Evolutionary conservation across 2,113 vertebrate species (phyloP), one percentile per base, ranked within the genome.

Genomic region (Bos indicus): DNA sequence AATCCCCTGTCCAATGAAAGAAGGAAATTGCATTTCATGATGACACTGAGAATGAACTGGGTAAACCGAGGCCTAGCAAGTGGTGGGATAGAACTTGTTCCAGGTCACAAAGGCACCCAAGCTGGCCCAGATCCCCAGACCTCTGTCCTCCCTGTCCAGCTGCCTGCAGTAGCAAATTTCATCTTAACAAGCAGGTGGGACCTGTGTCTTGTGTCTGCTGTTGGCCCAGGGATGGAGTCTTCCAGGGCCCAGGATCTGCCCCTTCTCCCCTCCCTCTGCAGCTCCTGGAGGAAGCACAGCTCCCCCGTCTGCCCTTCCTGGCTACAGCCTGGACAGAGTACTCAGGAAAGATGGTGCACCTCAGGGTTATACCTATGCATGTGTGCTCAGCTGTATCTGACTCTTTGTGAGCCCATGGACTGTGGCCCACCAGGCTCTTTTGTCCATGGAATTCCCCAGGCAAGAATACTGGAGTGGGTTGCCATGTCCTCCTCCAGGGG

Each of bases 201-300:
- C 7, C 30, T n/a, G 0, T 17, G 85, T 30, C 25, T 21, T 14
- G 2, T 1, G 5, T 28, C 59, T 51, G 30, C 51, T 9, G 0
- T 64, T 40, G 46, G 30, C 46, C 28, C 30, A 6, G 2, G 78
- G 74, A 1, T 16, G n/a, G 90, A 77, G 21, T 12, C 15, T 43
- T 57, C 11, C 0, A 1, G 62, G 6, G 25, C 30, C 5, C 7
- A 19, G 51, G 28, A 43, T 3, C 51, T 21, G 30, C 21, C 15
- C 17, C 57, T 33, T 30, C 82, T 56, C 8, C 2, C n/a, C 57
- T 23, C 54, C 8, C 11, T 5, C 36, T 2, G 0, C 11, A 46
- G 23, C 25, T 2, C 62, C 92, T 46, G 7, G 1, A 21, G 60
- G 84, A 17, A n/a, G 52, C 54, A 10, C 51, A 11, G 28, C 6